phyloP scores from a whole-genome alignment of 2,797 vertebrate genomes.

The Acipenser transmontanus region DNA sequence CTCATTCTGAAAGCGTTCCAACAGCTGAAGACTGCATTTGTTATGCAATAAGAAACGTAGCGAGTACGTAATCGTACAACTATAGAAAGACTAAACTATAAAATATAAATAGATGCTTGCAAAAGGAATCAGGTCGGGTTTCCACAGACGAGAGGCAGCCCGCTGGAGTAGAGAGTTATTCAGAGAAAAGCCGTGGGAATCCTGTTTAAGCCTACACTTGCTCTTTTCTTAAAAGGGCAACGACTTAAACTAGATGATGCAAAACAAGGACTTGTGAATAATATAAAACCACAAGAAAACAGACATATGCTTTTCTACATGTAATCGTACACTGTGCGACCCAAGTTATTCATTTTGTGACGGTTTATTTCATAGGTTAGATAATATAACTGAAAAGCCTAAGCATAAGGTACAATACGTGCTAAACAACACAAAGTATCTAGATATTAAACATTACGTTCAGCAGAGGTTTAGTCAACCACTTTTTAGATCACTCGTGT shows the following conservation, averaged over 20 bases:
- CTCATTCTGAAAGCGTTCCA: slow-evolving; percentile 4
- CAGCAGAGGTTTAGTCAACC: no score
- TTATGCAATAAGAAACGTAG: slow-evolving; percentile 4
- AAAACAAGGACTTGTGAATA: no score
- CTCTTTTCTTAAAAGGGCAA: slow-evolving; percentile 30
- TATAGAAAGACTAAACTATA: slow-evolving; percentile 8
- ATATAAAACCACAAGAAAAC: no score
- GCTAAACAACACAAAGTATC: no score
- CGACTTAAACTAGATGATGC: slow-evolving; percentile 15
- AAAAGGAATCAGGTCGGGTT: slow-evolving; percentile 8
- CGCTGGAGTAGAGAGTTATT: slow-evolving; percentile 6
- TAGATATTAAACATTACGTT: no score
- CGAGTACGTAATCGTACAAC: slow-evolving; percentile 11
- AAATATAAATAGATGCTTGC: slow-evolving; percentile 15
- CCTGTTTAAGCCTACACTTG: slow-evolving; percentile 38
- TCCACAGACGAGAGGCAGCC: slow-evolving; percentile 4
- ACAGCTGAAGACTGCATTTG: slow-evolving; percentile 4
- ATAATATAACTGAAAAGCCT: no score
- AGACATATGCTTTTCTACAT: no score
- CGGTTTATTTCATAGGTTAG: no score
- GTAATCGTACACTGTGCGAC: no score
- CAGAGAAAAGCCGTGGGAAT: slow-evolving; percentile 28
- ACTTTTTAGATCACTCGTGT: no score
- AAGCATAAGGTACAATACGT: no score
- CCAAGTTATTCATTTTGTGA: no score